Evolutionary conservation across 2,888 invertebrate genomes (phyloP).

Genomic region (Seladonia tumulorum): DNA sequence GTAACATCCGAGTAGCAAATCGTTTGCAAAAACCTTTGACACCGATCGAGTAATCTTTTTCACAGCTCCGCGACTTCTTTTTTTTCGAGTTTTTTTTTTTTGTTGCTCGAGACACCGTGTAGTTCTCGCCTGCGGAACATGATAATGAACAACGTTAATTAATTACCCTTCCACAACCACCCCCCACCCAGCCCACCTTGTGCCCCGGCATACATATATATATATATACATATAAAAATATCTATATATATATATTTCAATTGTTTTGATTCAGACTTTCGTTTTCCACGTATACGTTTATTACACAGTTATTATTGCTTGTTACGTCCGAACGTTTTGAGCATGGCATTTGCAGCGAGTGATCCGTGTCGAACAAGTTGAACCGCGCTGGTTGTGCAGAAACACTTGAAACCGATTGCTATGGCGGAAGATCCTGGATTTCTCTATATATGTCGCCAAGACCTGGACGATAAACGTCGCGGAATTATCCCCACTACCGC

Average conservation of each 20-base stretch:
- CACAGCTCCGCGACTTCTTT: not conserved
- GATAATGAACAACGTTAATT: conserved; percentile 31
- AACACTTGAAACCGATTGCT: not conserved
- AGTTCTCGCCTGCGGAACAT: conserved; percentile 46
- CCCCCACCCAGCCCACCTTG: conserved; percentile 37
- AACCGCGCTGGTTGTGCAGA: conserved; percentile 50
- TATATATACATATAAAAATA: not conserved
- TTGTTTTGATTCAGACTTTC: conserved; percentile 64
- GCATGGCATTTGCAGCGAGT: conserved; percentile 80
- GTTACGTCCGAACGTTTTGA: conserved; percentile 76
- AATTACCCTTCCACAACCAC: conserved; percentile 12
- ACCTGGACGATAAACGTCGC: too few species aligned
- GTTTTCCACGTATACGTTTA: conserved; percentile 64
- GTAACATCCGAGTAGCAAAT: not conserved
- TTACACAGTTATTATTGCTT: conserved; percentile 73
- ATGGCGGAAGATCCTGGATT: not conserved
- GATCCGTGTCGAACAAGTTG: conserved; percentile 68
- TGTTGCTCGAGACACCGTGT: conserved; percentile 31
- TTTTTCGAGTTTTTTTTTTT: not conserved
- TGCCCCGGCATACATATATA: conserved; percentile 33
- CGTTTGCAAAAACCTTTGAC: too few species aligned
- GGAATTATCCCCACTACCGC: too few species aligned
- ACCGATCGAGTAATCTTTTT: not conserved
- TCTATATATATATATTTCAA: conserved; percentile 32
- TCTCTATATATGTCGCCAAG: too few species aligned